Conservation (phyloP, 2,113 vertebrate genomes). For the Phylloscopus trochiloides region DNA sequence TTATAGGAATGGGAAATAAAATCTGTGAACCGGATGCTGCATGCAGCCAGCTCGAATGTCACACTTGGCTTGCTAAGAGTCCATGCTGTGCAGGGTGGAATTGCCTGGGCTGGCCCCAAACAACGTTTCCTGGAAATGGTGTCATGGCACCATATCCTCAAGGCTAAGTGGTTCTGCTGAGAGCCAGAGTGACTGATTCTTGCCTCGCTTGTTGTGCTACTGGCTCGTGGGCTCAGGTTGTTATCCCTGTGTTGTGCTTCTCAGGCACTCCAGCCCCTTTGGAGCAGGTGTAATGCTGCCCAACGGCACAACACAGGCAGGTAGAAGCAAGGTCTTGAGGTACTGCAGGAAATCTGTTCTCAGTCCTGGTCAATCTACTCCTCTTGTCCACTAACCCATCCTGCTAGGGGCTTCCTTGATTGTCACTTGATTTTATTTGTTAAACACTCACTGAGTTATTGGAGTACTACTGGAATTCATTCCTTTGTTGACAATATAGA, state of each 20-base stretch:
- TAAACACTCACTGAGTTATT: not conserved
- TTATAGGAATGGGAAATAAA: slow-evolving; percentile 29
- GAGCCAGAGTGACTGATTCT: not conserved
- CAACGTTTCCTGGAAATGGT: not conserved
- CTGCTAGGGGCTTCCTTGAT: not conserved
- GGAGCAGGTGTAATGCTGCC: not conserved
- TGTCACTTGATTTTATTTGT: not conserved
- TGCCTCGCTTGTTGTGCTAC: not conserved
- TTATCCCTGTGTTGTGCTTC: not conserved
- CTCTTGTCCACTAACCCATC: not conserved
- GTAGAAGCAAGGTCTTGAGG: not conserved
- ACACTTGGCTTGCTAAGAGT: not conserved
- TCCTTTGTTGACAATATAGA: not conserved
- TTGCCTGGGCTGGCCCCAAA: not conserved
- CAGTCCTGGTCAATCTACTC: not conserved
- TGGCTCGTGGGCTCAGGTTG: not conserved
- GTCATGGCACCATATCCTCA: not conserved
- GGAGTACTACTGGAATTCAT: not conserved
- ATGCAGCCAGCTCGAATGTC: not conserved
- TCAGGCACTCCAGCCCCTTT: not conserved
- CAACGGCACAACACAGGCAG: not conserved
- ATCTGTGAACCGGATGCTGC: not conserved
- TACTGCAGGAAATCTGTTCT: not conserved
- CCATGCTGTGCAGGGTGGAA: not conserved
- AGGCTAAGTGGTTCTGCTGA: not conserved